Evolutionary conservation across 2,888 invertebrate species (phyloP).

Genomic region (Drosophila algonquin): DNA sequence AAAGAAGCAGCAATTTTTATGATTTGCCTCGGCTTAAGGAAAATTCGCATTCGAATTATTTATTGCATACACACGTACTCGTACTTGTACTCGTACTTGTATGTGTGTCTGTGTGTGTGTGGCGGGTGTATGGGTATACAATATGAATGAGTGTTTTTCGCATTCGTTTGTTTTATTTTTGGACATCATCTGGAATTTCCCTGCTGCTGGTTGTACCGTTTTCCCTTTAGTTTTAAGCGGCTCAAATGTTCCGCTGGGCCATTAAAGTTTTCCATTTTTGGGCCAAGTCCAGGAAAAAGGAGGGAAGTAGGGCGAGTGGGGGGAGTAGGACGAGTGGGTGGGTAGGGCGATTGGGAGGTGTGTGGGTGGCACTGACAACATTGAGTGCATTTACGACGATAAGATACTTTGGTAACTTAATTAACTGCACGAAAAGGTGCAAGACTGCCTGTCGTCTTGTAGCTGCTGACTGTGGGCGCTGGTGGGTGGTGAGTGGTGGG

Average conservation of each 20-base stretch:
- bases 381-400: constrained; percentile 69
- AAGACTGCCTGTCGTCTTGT: constrained; percentile 4
- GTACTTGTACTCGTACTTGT: too few relatives aligned
- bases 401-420: constrained; percentile 73
- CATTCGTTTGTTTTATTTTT: constrained; percentile 22
- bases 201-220: neutral
- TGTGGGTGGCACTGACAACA: constrained; percentile 2
- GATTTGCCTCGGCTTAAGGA: constrained; percentile 46
- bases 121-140: constrained; percentile 7
- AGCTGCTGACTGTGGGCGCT: neutral
- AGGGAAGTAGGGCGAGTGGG: neutral
- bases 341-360: too few relatives aligned
- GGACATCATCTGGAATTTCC: neutral
- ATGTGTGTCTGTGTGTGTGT: neutral
- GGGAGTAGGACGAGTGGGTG: too few relatives aligned
- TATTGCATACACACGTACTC: constrained; percentile 16
- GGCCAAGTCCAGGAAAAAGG: neutral
- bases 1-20: constrained; percentile 59
- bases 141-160: constrained; percentile 6
- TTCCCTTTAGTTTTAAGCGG: constrained; percentile 35
- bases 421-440: constrained; percentile 54
- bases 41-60: constrained; percentile 28
- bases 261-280: constrained; percentile 51
- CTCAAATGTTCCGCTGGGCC: constrained; percentile 36
- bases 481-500: too few relatives aligned